Evolutionary conservation across 2,797 vertebrate genomes (phyloP).

Genomic region (Notamacropus eugenii): DNA sequence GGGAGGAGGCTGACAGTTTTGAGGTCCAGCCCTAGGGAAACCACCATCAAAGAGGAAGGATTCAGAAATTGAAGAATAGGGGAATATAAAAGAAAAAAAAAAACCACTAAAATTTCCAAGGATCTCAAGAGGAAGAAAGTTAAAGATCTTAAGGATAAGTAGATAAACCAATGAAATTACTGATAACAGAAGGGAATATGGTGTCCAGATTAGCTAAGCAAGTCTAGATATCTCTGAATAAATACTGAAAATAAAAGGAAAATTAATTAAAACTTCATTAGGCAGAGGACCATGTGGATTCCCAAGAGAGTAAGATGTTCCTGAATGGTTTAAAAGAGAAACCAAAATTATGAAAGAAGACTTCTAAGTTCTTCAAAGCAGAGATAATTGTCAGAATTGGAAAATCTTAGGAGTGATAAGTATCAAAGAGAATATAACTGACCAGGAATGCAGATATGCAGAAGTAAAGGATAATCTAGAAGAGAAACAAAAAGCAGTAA

Average conservation of each 20-base stretch:
- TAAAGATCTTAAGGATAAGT: neutral
- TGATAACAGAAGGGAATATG: neutral
- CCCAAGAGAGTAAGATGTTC: neutral
- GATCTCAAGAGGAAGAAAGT: neutral
- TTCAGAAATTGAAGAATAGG: neutral
- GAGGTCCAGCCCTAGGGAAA: neutral
- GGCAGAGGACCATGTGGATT: neutral
- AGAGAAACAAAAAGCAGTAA: neutral
- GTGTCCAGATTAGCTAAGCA: neutral
- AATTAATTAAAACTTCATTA: neutral
- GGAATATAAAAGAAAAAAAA: neutral
- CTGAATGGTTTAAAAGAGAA: neutral
- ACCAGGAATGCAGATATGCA: neutral
- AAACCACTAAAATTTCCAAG: neutral
- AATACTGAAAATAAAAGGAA: too few species aligned
- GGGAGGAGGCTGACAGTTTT: neutral
- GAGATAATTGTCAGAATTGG: too few species aligned
- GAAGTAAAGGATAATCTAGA: neutral
- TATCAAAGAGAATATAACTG: neutral
- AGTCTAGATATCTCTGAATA: too few species aligned
- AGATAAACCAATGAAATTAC: neutral
- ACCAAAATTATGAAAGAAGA: too few species aligned
- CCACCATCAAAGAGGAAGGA: neutral
- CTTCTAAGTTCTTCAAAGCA: too few species aligned
- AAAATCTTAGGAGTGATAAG: neutral